Conservation (phyloP, 1,140 invertebrate genomes). For the Drosophila albomicans region DNA sequence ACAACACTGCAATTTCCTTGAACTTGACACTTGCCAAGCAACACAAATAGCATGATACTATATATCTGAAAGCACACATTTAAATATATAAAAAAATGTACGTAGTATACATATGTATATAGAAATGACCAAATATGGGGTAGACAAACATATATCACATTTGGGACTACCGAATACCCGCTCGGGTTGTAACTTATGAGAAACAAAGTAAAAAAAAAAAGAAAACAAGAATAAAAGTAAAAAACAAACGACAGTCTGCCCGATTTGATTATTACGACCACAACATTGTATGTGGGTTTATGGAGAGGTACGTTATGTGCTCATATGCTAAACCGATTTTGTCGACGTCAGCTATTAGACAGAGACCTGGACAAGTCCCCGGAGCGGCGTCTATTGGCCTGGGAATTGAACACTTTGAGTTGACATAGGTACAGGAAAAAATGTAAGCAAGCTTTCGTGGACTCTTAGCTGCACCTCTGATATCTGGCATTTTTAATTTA, state of each 20-base stretch:
- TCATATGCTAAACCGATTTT: slow-evolving; percentile 20
- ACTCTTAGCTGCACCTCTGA: background rate
- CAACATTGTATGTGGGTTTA: slow-evolving; percentile 21
- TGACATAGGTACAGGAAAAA: slow-evolving; percentile 16
- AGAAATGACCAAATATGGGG: slow-evolving; percentile 42
- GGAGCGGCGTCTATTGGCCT: slow-evolving; percentile 6
- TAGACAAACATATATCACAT: slow-evolving; percentile 25
- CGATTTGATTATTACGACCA: slow-evolving; percentile 16
- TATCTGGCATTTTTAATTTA: no score
- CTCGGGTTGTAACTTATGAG: slow-evolving; percentile 22
- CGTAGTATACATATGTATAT: slow-evolving; percentile 9
- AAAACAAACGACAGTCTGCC: background rate
- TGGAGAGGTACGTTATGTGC: background rate
- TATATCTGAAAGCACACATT: slow-evolving; percentile 6
- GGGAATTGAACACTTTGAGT: slow-evolving; percentile 39
- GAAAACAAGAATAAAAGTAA: background rate
- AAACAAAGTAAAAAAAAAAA: background rate
- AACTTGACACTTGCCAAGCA: slow-evolving; percentile 75
- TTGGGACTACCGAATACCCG: slow-evolving; percentile 31
- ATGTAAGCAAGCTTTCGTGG: background rate
- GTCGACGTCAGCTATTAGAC: slow-evolving; percentile 41
- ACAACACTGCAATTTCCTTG: slow-evolving; percentile 77
- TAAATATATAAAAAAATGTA: slow-evolving; percentile 22
- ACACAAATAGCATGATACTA: slow-evolving; percentile 29
- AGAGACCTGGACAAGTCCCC: slow-evolving; percentile 10